phyloP scores from a whole-genome alignment of 2,113 vertebrate species.

The Bettongia penicillata region DNA sequence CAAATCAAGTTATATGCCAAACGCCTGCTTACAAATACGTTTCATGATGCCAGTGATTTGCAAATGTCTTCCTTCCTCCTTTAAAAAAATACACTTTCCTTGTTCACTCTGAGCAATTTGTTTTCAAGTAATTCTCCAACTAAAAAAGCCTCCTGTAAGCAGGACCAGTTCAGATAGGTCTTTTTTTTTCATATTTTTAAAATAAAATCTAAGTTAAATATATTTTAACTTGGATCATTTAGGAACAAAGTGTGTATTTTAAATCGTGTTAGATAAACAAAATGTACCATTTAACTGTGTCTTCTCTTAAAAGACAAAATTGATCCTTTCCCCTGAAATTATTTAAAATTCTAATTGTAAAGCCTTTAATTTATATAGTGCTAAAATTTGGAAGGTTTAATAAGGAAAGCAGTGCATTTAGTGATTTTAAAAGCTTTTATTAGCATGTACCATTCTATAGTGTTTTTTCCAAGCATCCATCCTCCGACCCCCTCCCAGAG shows the following conservation, averaged over 20 bases:
- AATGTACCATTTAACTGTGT: constrained; percentile 14
- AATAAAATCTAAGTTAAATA: constrained; percentile 26
- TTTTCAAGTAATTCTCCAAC: constrained; percentile 18
- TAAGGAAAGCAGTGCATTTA: neutral
- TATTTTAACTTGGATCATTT: neutral
- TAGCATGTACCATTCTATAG: neutral
- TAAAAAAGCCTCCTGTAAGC: neutral
- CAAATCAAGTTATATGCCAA: constrained; percentile 3
- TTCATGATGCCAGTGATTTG: constrained; percentile 31
- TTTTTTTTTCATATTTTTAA: neutral
- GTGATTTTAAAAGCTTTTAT: neutral
- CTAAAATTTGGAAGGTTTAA: constrained; percentile 5
- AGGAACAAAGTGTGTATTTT: neutral
- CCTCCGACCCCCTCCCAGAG: neutral
- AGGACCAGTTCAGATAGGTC: neutral
- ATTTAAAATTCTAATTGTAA: neutral
- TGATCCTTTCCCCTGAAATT: neutral
- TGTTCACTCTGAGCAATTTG: constrained; percentile 38
- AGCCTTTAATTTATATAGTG: constrained; percentile 29
- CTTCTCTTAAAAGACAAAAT: constrained; percentile 8
- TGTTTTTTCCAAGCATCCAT: neutral
- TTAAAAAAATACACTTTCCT: constrained; percentile 32
- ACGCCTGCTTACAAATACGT: constrained; percentile 9
- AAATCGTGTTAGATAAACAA: constrained; percentile 11
- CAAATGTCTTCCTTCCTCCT: constrained; percentile 24